These are phyloP conservation scores for Protaetia brevitarsis DNA, from an alignment of 1,140 invertebrate genomes.

Conservation along the genomic window DNA sequence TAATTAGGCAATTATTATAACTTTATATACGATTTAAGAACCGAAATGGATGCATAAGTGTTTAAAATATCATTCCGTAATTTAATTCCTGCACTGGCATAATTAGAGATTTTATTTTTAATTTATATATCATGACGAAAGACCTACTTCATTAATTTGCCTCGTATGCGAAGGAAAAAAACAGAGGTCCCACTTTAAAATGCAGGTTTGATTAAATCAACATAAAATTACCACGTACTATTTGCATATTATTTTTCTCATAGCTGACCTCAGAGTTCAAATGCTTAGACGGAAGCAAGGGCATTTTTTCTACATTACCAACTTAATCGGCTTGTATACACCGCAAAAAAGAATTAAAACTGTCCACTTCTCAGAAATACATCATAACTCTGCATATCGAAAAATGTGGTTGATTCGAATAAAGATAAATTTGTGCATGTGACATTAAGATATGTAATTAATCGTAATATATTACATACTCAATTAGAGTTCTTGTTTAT, in stretches of 20 bases:
- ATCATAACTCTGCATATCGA: too few species aligned
- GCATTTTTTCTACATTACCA: not conserved
- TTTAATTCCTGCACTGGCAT: not conserved
- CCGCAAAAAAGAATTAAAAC: not conserved
- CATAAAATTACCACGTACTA: not conserved
- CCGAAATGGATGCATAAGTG: not conserved
- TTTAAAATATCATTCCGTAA: not conserved
- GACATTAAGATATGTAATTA: too few species aligned
- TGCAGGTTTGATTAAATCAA: slow-evolving; percentile 1
- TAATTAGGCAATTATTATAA: not conserved
- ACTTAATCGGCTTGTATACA: not conserved
- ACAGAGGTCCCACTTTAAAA: not conserved
- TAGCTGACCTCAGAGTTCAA: slow-evolving; percentile 11
- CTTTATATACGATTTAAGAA: not conserved
- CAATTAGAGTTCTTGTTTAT: too few species aligned
- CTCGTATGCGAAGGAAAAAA: not conserved
- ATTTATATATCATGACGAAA: slow-evolving; percentile 1
- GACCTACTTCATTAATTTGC: slow-evolving; percentile 5
- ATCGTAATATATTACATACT: too few species aligned
- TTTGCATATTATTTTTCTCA: slow-evolving; percentile 16
- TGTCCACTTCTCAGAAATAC: not conserved
- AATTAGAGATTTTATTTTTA: not conserved
- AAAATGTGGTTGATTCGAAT: too few species aligned
- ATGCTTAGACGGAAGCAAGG: not conserved
- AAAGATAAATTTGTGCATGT: too few species aligned